phyloP scores from a whole-genome alignment of 2,113 vertebrate species.

The Rhegmatorhina hoffmannsi region DNA sequence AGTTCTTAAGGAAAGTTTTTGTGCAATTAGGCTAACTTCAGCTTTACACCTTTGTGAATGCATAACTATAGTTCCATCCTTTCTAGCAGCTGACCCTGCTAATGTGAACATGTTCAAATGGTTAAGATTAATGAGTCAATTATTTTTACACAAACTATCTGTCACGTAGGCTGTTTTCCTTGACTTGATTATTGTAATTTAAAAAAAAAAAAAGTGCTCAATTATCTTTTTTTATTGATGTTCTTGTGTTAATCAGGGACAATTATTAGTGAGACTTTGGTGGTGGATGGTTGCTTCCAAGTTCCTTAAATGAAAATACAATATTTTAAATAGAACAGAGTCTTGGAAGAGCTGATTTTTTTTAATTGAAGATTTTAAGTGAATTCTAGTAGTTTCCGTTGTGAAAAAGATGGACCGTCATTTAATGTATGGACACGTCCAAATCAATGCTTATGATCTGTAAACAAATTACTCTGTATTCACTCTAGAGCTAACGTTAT shows the following conservation, averaged over 20 bases:
- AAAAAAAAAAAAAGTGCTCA: conserved; percentile 67
- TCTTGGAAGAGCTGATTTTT: conserved; percentile 15
- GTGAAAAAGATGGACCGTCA: conserved; percentile 11
- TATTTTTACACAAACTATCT: conserved; percentile 75
- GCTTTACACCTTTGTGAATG: conserved; percentile 49
- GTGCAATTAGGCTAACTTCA: conserved; percentile 39
- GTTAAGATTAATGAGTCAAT: conserved; percentile 81
- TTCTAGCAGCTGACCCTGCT: conserved; percentile 69
- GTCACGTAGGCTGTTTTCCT: conserved; percentile 71
- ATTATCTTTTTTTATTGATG: conserved; percentile 66
- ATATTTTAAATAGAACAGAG: conserved; percentile 44
- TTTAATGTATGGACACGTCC: conserved; percentile 8
- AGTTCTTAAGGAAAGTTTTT: background rate
- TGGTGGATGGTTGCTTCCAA: conserved; percentile 40
- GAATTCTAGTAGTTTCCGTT: conserved; percentile 16
- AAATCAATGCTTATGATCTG: conserved; percentile 54
- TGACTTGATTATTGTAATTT: conserved; percentile 76
- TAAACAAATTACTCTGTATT: conserved; percentile 38
- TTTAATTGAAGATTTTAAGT: conserved; percentile 8
- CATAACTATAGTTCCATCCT: conserved; percentile 14
- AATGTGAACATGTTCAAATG: conserved; percentile 71
- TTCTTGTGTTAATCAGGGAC: conserved; percentile 69
- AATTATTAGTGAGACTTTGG: conserved; percentile 68
- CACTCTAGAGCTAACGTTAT: conserved; percentile 14
- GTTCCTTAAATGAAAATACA: conserved; percentile 57